Conservation (phyloP, 1,140 invertebrate genomes). For the Oncopodura yosiiana region DNA sequence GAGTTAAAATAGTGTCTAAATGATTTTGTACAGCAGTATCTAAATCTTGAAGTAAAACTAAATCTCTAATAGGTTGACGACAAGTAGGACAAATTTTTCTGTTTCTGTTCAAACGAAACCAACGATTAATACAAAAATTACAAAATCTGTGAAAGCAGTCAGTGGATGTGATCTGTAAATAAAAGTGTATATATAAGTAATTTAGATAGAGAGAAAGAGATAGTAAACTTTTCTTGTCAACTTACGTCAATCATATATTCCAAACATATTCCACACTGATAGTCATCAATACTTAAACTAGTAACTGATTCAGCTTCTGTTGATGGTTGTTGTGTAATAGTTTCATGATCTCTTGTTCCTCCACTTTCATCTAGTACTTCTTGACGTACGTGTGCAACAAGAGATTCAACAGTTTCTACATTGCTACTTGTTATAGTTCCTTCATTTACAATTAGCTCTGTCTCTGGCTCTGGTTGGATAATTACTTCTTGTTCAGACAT, state of each 20-base stretch:
- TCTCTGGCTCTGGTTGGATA: not conserved
- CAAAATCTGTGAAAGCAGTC: slow-evolving; percentile 24
- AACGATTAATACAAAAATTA: slow-evolving; percentile 19
- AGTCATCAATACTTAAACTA: slow-evolving; percentile 20
- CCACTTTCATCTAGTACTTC: no score
- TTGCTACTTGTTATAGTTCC: no score
- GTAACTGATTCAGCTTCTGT: not conserved
- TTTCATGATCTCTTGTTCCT: not conserved
- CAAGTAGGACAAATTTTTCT: slow-evolving; percentile 17
- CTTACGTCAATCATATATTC: slow-evolving; percentile 24
- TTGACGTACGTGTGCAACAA: no score
- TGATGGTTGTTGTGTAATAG: not conserved
- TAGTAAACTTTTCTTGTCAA: not conserved
- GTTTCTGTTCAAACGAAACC: slow-evolving; percentile 7
- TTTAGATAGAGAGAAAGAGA: no score
- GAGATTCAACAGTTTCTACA: no score
- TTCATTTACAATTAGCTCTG: no score
- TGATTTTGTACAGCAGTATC: not conserved
- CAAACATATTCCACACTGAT: slow-evolving; percentile 21
- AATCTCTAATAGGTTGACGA: slow-evolving; percentile 1
- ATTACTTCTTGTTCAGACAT: not conserved
- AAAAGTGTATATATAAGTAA: not conserved
- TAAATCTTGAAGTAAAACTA: not conserved
- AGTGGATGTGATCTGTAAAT: slow-evolving; percentile 8
- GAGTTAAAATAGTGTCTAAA: no score